Conservation (phyloP, 2,797 vertebrate genomes). For the Acridotheres tristis region DNA sequence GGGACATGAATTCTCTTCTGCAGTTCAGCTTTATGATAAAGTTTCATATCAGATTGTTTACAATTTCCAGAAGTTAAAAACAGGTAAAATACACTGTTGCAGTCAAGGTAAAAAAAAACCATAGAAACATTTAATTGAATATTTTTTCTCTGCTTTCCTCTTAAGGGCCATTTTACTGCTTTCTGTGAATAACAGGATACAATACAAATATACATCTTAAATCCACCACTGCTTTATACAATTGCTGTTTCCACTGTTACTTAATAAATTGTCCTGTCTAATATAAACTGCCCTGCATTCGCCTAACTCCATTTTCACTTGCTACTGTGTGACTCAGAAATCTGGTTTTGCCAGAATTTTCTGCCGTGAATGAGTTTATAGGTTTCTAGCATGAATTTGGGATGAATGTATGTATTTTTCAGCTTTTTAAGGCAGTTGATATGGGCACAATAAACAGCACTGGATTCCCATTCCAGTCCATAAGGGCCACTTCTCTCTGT, state of each 20-base stretch:
- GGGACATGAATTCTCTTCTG: not conserved
- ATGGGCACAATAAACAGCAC: not conserved
- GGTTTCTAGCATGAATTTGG: not conserved
- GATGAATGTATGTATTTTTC: not conserved
- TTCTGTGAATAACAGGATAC: not conserved
- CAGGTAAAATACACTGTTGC: not conserved
- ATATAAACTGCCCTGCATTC: not conserved
- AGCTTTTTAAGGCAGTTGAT: not conserved
- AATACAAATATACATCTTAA: not conserved
- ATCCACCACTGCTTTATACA: not conserved
- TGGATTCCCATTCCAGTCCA: not conserved
- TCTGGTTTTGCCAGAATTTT: not conserved
- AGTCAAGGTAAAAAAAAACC: not conserved
- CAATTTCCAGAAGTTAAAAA: not conserved
- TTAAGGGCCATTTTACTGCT: not conserved
- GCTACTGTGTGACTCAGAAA: not conserved
- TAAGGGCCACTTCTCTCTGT: not conserved
- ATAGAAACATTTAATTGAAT: not conserved
- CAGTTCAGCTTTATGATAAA: not conserved
- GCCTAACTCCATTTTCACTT: not conserved
- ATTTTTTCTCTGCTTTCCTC: not conserved
- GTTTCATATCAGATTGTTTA: not conserved
- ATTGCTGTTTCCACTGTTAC: not conserved
- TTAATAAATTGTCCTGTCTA: not conserved
- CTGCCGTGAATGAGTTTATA: not conserved